A percentile compares a stretch with the other conserved stretches of the same genome.
These are phyloP conservation scores for Siphamia tubifer DNA, from an alignment of 2,113 vertebrate genomes.

Conservation along the genomic window DNA sequence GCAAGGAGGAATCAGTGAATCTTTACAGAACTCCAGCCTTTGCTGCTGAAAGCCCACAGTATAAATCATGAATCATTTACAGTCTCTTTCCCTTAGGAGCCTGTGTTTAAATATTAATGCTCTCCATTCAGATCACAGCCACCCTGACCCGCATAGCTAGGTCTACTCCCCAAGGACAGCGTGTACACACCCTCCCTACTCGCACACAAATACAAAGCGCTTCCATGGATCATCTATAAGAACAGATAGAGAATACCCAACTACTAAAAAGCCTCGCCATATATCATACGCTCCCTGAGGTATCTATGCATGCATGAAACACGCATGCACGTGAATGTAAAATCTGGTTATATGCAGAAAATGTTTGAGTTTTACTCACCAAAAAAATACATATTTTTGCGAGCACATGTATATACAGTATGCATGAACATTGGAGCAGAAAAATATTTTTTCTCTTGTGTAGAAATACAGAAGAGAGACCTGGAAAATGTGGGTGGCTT, in stretches of 20 bases:
- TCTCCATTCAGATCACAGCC: constrained; percentile 76
- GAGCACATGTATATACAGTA: background rate
- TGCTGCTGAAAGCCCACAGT: constrained; percentile 46
- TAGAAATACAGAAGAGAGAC: background rate
- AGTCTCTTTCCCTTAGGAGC: constrained; percentile 70
- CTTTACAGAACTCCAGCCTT: constrained; percentile 55
- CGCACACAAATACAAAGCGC: constrained; percentile 48
- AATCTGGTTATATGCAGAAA: background rate
- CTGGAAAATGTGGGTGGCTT: too few species aligned
- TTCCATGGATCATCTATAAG: constrained; percentile 46
- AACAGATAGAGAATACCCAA: constrained; percentile 31
- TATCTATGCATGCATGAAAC: background rate
- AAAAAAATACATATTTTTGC: background rate
- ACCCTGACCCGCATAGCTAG: constrained; percentile 71
- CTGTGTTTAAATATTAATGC: constrained; percentile 77
- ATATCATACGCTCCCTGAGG: constrained; percentile 27
- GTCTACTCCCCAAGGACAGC: constrained; percentile 67
- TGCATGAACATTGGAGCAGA: too few species aligned
- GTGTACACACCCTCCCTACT: constrained; percentile 14
- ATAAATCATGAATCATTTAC: constrained; percentile 79
- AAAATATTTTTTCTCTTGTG: background rate
- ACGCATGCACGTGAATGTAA: background rate
- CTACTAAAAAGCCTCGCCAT: constrained; percentile 11
- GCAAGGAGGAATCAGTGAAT: constrained; percentile 52
- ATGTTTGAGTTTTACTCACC: background rate